Conservation (phyloP, 2,888 invertebrate genomes). For the Pycnomerus fuliginosus region DNA sequence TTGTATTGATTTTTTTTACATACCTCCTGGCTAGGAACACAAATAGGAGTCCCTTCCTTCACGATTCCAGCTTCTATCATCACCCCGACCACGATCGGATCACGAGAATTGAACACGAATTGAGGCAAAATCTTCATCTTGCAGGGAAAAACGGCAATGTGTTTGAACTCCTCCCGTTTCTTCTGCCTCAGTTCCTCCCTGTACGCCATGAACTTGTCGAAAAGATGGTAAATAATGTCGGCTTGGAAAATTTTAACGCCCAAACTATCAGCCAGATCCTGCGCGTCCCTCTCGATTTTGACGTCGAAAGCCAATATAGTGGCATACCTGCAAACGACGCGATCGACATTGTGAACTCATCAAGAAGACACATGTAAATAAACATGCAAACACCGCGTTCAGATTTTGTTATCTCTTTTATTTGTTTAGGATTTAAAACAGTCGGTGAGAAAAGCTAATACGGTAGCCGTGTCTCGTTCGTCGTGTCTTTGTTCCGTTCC, state of each 20-base stretch:
- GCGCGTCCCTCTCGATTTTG: constrained; percentile 96
- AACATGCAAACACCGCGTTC: constrained; percentile 26
- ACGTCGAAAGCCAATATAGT: constrained; percentile 99
- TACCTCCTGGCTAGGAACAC: constrained; percentile 95
- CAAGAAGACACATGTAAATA: constrained; percentile 26
- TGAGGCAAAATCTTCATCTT: constrained; percentile 82
- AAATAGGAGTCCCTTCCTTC: constrained; percentile 95
- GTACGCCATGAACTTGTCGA: constrained; percentile 94
- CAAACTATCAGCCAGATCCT: constrained; percentile 92
- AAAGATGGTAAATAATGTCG: constrained; percentile 99
- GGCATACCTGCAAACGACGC: constrained; percentile 69
- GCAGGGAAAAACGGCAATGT: constrained; percentile 98
- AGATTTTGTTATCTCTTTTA: constrained; percentile 35
- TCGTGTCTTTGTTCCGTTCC: too few species aligned
- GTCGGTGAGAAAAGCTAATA: constrained; percentile 35
- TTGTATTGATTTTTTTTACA: too few species aligned
- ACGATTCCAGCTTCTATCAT: constrained; percentile 93
- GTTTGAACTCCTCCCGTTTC: constrained; percentile 93
- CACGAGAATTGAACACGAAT: constrained; percentile 96
- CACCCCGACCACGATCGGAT: constrained; percentile 97
- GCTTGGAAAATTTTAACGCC: constrained; percentile 97
- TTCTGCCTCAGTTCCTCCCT: constrained; percentile 86
- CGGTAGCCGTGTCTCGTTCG: constrained; percentile 26
- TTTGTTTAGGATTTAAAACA: constrained; percentile 36
- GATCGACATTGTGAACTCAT: constrained; percentile 9